Conservation (phyloP, 1,140 invertebrate genomes). For the Nixonia krombeini region DNA sequence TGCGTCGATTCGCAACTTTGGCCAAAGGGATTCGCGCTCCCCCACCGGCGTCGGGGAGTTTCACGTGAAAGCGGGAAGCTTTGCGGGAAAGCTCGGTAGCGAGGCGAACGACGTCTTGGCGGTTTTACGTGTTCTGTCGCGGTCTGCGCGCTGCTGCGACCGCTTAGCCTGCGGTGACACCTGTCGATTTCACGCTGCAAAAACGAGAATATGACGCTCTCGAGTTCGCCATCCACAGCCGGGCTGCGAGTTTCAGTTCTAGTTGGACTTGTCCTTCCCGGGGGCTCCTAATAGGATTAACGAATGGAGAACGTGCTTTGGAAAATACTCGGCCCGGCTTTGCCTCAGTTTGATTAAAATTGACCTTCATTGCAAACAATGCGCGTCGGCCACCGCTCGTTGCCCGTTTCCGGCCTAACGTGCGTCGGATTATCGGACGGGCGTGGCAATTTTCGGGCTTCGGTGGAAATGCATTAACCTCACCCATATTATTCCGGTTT, state of each 20-base stretch:
- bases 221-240: slow-evolving; percentile 6
- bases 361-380: slow-evolving; percentile 35
- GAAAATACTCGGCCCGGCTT: slow-evolving; percentile 25
- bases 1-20: slow-evolving; percentile 15
- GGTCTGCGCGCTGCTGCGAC: slow-evolving; percentile 34
- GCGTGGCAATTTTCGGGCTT: too few relatives aligned
- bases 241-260: slow-evolving; percentile 29
- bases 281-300: slow-evolving; percentile 38
- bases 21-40: slow-evolving; percentile 44
- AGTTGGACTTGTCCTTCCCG: slow-evolving; percentile 24
- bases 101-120: slow-evolving; percentile 40
- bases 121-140: slow-evolving; percentile 45
- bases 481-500: too few relatives aligned
- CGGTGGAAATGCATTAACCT: too few relatives aligned
- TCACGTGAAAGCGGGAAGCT: slow-evolving; percentile 30
- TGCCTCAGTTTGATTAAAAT: slow-evolving; percentile 38
- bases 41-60: slow-evolving; percentile 23
- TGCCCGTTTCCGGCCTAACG: too few relatives aligned
- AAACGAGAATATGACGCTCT: slow-evolving; percentile 48
- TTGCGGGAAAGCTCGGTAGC: slow-evolving; percentile 31
- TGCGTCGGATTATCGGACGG: too few relatives aligned
- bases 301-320: slow-evolving; percentile 35
- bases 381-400: too few relatives aligned
- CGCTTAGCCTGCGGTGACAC: slow-evolving; percentile 54
- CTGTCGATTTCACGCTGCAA: slow-evolving; percentile 59